A percentile compares a stretch with the other conserved stretches of the same genome.
phyloP scores from a whole-genome alignment of 2,113 vertebrate species.

The Lethenteron reissneri region DNA sequence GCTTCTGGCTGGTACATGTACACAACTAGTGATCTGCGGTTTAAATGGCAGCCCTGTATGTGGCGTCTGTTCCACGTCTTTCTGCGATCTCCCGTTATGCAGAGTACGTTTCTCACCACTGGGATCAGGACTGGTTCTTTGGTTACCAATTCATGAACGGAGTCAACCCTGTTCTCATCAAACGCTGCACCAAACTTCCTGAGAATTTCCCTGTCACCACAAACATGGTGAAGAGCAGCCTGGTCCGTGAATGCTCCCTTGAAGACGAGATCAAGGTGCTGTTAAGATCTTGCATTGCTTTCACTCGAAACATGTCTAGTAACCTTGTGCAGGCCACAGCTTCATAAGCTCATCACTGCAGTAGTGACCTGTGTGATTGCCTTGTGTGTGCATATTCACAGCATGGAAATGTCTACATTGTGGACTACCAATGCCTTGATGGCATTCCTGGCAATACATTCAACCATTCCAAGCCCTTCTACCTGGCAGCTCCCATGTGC shows the following conservation, averaged over 20 bases:
- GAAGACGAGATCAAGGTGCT: slow-evolving; percentile 61
- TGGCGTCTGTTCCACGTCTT: too few species aligned
- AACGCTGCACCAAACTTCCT: slow-evolving; percentile 48
- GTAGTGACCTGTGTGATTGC: too few species aligned
- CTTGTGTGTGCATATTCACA: slow-evolving; percentile 13
- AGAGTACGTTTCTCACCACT: slow-evolving; percentile 94
- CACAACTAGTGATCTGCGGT: too few species aligned
- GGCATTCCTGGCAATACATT: slow-evolving; percentile 54
- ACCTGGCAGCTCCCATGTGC: slow-evolving; percentile 65
- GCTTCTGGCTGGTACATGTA: too few species aligned
- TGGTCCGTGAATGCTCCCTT: slow-evolving; percentile 60
- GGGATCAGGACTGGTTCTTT: slow-evolving; percentile 90
- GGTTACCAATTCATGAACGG: slow-evolving; percentile 95
- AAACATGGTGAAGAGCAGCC: slow-evolving; percentile 56
- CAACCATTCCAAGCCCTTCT: slow-evolving; percentile 65
- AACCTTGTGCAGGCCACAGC: too few species aligned
- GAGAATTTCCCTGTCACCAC: slow-evolving; percentile 62
- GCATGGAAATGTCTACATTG: slow-evolving; percentile 75
- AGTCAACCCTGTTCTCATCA: slow-evolving; percentile 72
- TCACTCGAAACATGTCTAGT: background rate
- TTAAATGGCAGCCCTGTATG: too few species aligned
- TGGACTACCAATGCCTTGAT: slow-evolving; percentile 55
- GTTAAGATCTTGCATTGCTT: background rate
- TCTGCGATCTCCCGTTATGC: background rate
- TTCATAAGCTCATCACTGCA: too few species aligned